Conservation (phyloP, 2,888 invertebrate species). For the Trachelus iudaicus region DNA sequence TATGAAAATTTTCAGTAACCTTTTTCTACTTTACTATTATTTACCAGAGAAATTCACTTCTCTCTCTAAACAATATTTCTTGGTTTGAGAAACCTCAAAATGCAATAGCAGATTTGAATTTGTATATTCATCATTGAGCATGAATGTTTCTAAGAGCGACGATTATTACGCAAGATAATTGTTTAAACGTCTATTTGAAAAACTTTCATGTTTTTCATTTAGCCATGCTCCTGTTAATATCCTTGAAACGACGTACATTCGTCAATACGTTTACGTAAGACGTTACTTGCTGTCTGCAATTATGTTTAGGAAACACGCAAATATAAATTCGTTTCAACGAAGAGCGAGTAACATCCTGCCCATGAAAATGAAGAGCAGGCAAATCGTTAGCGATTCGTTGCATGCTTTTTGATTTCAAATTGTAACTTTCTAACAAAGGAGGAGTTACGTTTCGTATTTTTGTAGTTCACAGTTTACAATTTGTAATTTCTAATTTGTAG, state of each 20-base stretch:
- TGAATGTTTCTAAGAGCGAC: too few relatives aligned
- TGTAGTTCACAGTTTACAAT: neutral
- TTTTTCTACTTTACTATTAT: neutral
- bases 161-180: too few relatives aligned
- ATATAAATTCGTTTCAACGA: neutral
- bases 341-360: neutral
- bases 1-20: neutral
- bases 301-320: neutral
- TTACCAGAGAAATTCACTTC: neutral
- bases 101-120: too few relatives aligned
- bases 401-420: constrained; percentile 30
- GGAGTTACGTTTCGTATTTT: constrained; percentile 10
- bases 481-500: neutral
- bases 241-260: neutral
- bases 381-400: neutral
- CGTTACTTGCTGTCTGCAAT: neutral
- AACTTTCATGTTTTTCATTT: too few relatives aligned
- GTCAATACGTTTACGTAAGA: neutral
- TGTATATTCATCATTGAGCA: too few relatives aligned
- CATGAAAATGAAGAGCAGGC: neutral
- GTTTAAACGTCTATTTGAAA: too few relatives aligned
- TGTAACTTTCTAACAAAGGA: constrained; percentile 44
- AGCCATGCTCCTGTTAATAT: neutral
- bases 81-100: neutral
- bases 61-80: neutral